Conservation (phyloP, 2,113 vertebrate genomes). For the Cygnus atratus region DNA sequence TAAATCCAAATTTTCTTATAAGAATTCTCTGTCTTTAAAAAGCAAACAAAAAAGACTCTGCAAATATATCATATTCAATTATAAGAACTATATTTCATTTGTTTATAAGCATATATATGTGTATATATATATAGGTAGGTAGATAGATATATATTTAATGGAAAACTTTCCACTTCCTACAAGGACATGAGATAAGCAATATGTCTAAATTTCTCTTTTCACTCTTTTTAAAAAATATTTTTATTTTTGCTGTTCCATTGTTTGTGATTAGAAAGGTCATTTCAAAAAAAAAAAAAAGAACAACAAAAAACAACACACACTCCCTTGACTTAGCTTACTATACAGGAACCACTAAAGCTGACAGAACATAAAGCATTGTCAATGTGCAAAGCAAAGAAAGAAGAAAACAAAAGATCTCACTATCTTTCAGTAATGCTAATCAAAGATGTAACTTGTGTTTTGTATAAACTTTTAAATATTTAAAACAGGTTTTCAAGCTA, state of each 20-base stretch:
- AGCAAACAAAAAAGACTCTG: background rate
- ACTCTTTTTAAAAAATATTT: background rate
- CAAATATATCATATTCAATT: background rate
- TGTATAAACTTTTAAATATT: background rate
- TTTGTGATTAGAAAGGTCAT: background rate
- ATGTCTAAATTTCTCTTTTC: background rate
- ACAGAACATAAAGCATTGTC: background rate
- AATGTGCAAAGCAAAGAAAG: background rate
- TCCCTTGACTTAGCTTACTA: background rate
- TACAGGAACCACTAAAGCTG: background rate
- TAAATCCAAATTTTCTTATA: background rate
- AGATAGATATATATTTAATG: background rate
- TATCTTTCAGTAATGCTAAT: background rate
- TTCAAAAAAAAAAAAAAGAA: background rate
- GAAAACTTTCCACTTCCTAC: background rate
- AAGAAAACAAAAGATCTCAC: background rate
- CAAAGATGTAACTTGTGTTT: background rate
- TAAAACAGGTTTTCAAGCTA: background rate
- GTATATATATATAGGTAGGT: too few species aligned
- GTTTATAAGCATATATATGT: too few species aligned
- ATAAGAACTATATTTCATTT: background rate
- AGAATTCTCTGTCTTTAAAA: background rate
- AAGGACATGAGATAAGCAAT: background rate
- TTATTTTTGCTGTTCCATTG: background rate
- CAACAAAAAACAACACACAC: background rate